Percentiles rank a stretch among this genome's conserved stretches.
Conservation (phyloP, 1,140 invertebrate genomes). For the Lanistes nyassanus region DNA sequence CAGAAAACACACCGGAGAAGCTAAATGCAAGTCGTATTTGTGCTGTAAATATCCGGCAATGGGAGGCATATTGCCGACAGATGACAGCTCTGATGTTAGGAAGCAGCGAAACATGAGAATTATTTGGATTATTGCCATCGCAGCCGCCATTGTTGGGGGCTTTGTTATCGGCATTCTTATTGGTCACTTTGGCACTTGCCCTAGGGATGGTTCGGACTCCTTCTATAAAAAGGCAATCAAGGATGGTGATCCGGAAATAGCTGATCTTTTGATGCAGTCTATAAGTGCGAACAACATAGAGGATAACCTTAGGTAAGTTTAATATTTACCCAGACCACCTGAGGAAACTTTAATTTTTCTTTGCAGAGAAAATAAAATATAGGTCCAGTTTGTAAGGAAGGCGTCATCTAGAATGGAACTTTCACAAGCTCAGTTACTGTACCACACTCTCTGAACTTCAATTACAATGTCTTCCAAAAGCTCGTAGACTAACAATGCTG, state of each 20-base stretch:
- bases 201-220: not conserved
- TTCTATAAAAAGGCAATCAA: not conserved
- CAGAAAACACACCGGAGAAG: too few species aligned
- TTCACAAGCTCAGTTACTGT: not conserved
- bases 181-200: constrained; percentile 11
- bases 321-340: not conserved
- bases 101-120: too few species aligned
- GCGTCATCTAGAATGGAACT: too few species aligned
- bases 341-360: not conserved
- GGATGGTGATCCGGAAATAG: constrained; percentile 32
- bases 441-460: not conserved
- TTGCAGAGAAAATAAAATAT: too few species aligned
- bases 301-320: constrained; percentile 44
- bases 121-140: not conserved
- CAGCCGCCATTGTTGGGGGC: not conserved
- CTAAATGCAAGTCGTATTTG: too few species aligned
- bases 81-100: too few species aligned
- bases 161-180: constrained; percentile 22
- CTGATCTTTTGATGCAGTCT: constrained; percentile 26
- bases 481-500: not conserved
- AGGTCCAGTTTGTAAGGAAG: too few species aligned
- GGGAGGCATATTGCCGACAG: too few species aligned
- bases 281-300: constrained; percentile 42
- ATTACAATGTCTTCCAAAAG: not conserved
- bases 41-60: too few species aligned